Base-by-base conservation (phyloP, 1,140 invertebrate genomes). In the Drosophila nigromelanica region DNA sequence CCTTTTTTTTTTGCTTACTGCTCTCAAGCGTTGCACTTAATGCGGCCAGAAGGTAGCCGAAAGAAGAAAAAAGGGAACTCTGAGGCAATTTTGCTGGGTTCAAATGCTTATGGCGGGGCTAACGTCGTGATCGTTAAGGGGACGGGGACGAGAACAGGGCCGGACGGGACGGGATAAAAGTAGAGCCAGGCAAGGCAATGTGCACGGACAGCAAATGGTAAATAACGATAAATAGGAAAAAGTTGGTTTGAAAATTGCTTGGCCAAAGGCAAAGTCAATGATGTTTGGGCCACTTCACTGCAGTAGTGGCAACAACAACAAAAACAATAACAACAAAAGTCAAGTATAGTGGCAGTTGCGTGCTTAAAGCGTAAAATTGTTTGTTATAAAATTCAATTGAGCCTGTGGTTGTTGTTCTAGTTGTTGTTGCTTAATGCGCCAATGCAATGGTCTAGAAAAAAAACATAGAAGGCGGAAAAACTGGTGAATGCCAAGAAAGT, bases 341-440 rank as follows among this genome's bases (percentile, higher is more conserved):
- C 43, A 60, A 68, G 63, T 72, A 59, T 76, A 67, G 80, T 78
- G 56, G 66, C 48, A 37, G 51, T 60, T 61, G 66, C 66, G 82
- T 82, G 78, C 82, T 86, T 86, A 83, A 87, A 87, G 83, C 82
- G 82, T 87, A 89, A 87, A 87, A 87, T 87, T 89, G 82, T 87
- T 87, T 86, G 82, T 86, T 86, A 86, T 86, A 86, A 86, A 86
- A 86, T 86, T 86, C 82, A 86, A 86, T 86, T 86, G 82, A 72
- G 56, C 60, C 58, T 69, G 56, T 50, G 42, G 54, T 11, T 47
- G 42, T 67, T 60, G 59, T 56, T 60, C 2, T 12, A 12, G 43
- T 55, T 51, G 24, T 43, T 51, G 39, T 39, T 63, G 56, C 30
- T 47, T 67, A 81, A 73, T 73, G 71, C 71, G 82, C 67, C 80